Evolutionary conservation across 2,113 vertebrate species (phyloP).

Genomic region (Tragelaphus imberbis): DNA sequence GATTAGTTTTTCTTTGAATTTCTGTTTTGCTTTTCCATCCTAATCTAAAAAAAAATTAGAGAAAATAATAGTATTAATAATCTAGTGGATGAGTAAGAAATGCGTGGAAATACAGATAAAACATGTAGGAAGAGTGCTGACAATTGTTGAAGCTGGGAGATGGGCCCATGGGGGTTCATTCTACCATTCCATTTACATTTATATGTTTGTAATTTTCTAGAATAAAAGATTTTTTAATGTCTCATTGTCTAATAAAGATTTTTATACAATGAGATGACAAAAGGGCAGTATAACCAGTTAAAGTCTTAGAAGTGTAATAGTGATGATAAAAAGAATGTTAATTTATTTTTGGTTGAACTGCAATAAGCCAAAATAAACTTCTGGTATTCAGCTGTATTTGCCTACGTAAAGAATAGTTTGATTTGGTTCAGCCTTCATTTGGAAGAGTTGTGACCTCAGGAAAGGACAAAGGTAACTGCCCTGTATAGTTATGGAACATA

Average conservation of each 20-base stretch:
- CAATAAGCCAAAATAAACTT: not conserved
- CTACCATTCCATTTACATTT: not conserved
- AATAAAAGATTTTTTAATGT: not conserved
- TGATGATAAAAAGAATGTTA: not conserved
- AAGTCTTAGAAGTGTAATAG: not conserved
- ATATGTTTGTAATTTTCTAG: not conserved
- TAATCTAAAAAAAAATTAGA: not conserved
- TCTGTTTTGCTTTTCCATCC: slow-evolving; percentile 8
- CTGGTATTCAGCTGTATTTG: not conserved
- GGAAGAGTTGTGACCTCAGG: not conserved
- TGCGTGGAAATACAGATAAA: not conserved
- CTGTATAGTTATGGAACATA: not conserved
- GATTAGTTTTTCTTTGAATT: not conserved
- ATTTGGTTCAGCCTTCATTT: not conserved
- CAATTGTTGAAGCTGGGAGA: not conserved
- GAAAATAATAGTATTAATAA: not conserved
- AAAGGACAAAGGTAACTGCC: not conserved
- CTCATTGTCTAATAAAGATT: not conserved
- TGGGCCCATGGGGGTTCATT: not conserved
- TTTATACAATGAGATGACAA: not conserved
- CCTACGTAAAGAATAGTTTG: not conserved
- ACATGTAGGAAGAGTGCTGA: not conserved
- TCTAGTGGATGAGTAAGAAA: not conserved
- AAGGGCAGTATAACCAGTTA: not conserved
- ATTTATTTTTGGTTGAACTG: not conserved